These are phyloP conservation scores for Mionectes olivaceus DNA, from an alignment of 2,797 vertebrate species.

Conservation along the genomic window DNA sequence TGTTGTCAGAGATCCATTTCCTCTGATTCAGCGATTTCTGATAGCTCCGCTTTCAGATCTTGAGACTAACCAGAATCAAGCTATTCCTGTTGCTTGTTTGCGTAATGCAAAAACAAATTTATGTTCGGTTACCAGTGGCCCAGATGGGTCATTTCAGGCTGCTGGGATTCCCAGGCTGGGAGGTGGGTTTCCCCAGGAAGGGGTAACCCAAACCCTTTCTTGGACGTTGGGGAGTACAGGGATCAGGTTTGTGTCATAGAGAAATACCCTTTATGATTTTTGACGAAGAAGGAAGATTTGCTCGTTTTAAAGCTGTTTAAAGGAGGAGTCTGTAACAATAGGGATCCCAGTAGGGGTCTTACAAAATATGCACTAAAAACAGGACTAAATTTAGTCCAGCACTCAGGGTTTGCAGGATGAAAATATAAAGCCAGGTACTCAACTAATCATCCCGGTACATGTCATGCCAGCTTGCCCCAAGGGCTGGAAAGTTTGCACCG, in stretches of 20 bases:
- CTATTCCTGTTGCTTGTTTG: neutral
- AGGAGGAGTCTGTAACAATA: neutral
- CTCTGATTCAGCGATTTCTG: constrained; percentile 36
- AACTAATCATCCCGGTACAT: rapidly evolving
- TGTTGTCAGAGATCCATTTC: constrained; percentile 44
- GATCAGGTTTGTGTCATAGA: neutral
- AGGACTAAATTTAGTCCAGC: neutral
- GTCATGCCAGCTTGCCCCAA: neutral
- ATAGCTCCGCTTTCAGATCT: neutral
- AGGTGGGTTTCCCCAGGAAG: neutral
- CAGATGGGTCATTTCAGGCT: neutral
- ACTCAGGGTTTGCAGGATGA: neutral
- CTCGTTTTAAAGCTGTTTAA: neutral
- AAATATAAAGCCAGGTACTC: neutral
- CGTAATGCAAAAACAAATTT: neutral
- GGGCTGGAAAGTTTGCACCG: neutral
- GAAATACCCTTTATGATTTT: neutral
- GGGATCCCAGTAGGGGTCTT: neutral
- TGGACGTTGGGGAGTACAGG: rapidly evolving
- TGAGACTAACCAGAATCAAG: neutral
- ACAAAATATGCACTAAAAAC: neutral
- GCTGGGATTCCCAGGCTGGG: rapidly evolving
- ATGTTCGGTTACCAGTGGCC: neutral
- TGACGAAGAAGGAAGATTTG: neutral
- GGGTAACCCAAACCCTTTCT: neutral